A percentile compares a stretch with the other conserved stretches of the same genome.
Conservation (phyloP, 2,113 vertebrate species). For the Oostethus manadensis region DNA sequence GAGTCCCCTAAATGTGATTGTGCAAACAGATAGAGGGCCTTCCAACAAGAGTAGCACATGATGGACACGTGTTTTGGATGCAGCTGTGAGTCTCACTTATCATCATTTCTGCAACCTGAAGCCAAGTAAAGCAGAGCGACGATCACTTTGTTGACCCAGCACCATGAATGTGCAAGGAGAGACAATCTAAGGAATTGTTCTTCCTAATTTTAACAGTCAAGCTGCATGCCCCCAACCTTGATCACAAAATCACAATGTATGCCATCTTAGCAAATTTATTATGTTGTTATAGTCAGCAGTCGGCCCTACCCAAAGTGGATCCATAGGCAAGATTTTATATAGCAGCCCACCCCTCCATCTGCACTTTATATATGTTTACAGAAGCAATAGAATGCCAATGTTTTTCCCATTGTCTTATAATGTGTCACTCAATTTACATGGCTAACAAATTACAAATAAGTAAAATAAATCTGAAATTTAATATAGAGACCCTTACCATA, state of each 20-base stretch:
- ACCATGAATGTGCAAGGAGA: neutral
- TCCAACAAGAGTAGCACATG: neutral
- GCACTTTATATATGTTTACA: too few species aligned
- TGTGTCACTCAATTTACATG: too few species aligned
- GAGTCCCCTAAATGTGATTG: neutral
- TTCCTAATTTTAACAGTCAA: conserved; percentile 9
- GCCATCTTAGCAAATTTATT: too few species aligned
- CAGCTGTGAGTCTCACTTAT: conserved; percentile 11
- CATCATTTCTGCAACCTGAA: neutral
- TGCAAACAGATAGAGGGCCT: neutral
- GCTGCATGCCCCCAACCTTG: conserved; percentile 4
- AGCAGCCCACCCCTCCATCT: too few species aligned
- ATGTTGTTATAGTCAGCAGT: too few species aligned
- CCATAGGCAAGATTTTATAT: too few species aligned
- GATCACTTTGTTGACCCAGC: neutral
- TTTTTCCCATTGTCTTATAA: too few species aligned
- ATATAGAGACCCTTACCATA: too few species aligned
- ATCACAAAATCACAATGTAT: neutral
- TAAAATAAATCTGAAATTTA: too few species aligned
- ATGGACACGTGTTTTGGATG: neutral
- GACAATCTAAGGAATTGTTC: conserved; percentile 19
- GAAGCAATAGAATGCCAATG: too few species aligned
- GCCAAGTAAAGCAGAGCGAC: neutral
- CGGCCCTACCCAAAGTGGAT: too few species aligned
- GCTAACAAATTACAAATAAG: too few species aligned